phyloP scores from a whole-genome alignment of 37 sponge, comb jelly and placozoan genomes.

The Cladorhizidae sp. region DNA sequence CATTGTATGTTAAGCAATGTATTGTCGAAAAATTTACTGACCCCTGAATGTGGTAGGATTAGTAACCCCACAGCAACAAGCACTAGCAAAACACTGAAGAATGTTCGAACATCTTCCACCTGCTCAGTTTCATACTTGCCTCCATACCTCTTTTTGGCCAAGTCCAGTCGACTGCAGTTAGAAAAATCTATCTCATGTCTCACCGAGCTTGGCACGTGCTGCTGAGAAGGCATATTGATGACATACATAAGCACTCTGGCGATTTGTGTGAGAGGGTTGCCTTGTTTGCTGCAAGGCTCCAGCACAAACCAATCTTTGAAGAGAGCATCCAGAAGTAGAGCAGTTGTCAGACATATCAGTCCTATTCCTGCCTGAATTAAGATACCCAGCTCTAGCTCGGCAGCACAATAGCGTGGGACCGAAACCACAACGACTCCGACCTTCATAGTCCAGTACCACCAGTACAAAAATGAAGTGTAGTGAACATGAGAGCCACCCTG shows the following conservation, averaged over 20 bases:
- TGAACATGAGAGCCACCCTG: conserved; percentile 41
- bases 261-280: conserved; percentile 46
- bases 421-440: conserved; percentile 23
- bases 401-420: conserved; percentile 30
- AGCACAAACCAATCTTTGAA: conserved; percentile 45
- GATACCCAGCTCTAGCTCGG: conserved; percentile 10
- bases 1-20: too few species aligned
- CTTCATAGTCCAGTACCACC: conserved; percentile 66
- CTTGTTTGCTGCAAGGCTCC: conserved; percentile 20
- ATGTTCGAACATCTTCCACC: conserved; percentile 48
- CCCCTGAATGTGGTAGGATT: conserved; percentile 29
- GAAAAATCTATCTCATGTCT: conserved; percentile 24
- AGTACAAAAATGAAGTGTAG: conserved; percentile 47
- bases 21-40: too few species aligned
- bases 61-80: conserved; percentile 28
- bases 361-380: conserved; percentile 36
- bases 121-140: conserved; percentile 50
- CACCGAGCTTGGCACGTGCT: conserved; percentile 37
- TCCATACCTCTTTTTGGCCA: conserved; percentile 47
- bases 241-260: neutral
- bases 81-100: conserved; percentile 37
- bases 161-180: conserved; percentile 32
- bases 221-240: neutral
- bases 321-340: conserved; percentile 32
- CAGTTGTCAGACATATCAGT: conserved; percentile 16